Conservation (phyloP, 1,140 invertebrate genomes). For the Apis florea region DNA sequence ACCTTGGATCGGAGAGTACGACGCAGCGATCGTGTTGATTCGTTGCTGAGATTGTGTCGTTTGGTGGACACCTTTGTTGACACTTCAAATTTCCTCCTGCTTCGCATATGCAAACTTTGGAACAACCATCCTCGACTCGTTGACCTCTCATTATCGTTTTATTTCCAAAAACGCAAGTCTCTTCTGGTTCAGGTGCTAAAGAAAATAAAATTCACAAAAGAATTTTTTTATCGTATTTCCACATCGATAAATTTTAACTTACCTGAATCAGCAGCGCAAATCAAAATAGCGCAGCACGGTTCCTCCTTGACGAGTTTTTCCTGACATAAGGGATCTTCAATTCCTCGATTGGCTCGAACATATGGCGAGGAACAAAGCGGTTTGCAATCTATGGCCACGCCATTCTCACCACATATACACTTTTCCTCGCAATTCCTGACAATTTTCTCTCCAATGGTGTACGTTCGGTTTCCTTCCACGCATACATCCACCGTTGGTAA, state of each 20-base stretch:
- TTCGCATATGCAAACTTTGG: slow-evolving; percentile 88
- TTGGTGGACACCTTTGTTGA: slow-evolving; percentile 83
- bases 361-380: slow-evolving; percentile 84
- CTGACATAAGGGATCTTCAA: slow-evolving; percentile 86
- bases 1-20: slow-evolving; percentile 71
- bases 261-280: slow-evolving; percentile 83
- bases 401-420: slow-evolving; percentile 84
- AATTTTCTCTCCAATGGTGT: slow-evolving; percentile 85
- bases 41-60: slow-evolving; percentile 70
- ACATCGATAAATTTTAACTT: slow-evolving; percentile 3
- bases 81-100: slow-evolving; percentile 86
- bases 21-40: slow-evolving; percentile 78
- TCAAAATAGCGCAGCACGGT: slow-evolving; percentile 88
- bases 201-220: background rate
- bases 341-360: slow-evolving; percentile 82
- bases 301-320: slow-evolving; percentile 85
- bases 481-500: slow-evolving; percentile 80
- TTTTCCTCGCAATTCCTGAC: slow-evolving; percentile 86
- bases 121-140: slow-evolving; percentile 89
- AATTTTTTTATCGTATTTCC: too few species aligned
- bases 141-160: slow-evolving; percentile 86
- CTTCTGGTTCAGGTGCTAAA: slow-evolving; percentile 75
- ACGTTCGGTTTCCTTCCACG: slow-evolving; percentile 86
- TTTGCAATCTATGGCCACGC: slow-evolving; percentile 83
- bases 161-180: slow-evolving; percentile 89